phyloP scores from a whole-genome alignment of 2,797 vertebrate genomes.

The Pangasius djambal region DNA sequence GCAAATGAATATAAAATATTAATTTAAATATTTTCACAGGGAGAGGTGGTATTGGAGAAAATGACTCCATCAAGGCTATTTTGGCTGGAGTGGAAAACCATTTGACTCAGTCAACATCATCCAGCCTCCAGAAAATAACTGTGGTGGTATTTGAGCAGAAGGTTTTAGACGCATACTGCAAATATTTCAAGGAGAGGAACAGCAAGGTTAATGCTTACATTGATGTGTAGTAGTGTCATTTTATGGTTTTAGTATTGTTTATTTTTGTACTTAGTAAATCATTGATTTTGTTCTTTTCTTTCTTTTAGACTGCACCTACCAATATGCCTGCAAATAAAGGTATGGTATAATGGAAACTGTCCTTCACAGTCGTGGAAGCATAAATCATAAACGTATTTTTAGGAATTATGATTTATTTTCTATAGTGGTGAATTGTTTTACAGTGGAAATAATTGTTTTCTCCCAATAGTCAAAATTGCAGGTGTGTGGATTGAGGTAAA shows the following conservation, averaged over 20 bases:
- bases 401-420: neutral
- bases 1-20: neutral
- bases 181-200: conserved; percentile 46
- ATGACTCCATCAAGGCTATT: conserved; percentile 58
- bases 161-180: conserved; percentile 44
- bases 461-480: conserved; percentile 57
- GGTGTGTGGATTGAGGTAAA: conserved; percentile 60
- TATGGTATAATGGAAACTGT: conserved; percentile 13
- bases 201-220: conserved; percentile 43
- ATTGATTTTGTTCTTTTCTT: neutral
- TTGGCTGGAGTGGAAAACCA: conserved; percentile 60
- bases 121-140: conserved; percentile 52
- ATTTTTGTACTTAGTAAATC: neutral
- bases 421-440: neutral
- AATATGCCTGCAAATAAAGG: conserved; percentile 57
- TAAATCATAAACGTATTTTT: neutral
- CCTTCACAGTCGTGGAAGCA: neutral
- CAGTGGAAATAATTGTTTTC: neutral
- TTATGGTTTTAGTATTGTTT: neutral
- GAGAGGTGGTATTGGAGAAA: conserved; percentile 50
- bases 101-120: conserved; percentile 34
- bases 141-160: conserved; percentile 60
- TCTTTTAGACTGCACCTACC: neutral
- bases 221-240: neutral
- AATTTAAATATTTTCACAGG: conserved; percentile 47